These are phyloP conservation scores for Takifugu ocellatus DNA, from an alignment of 2,797 vertebrate genomes.

Conservation along the genomic window DNA sequence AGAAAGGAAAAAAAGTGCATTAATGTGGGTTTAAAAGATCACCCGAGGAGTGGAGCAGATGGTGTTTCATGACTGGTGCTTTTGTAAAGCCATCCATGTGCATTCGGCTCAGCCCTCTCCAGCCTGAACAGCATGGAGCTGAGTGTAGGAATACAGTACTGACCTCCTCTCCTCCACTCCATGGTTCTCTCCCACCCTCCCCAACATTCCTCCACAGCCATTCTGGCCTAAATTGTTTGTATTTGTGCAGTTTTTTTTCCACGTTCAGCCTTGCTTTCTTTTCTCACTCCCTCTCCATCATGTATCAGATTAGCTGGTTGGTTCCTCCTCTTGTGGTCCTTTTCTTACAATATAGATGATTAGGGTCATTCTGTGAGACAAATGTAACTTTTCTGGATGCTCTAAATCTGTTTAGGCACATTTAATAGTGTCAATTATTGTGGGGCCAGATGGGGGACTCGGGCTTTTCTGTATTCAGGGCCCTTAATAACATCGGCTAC, in stretches of 20 bases:
- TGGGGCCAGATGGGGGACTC: constrained; percentile 86
- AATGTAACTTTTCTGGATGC: constrained; percentile 95
- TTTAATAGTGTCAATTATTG: constrained; percentile 99
- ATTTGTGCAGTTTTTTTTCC: constrained; percentile 53
- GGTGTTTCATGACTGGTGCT: constrained; percentile 62
- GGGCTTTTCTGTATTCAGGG: constrained; percentile 92
- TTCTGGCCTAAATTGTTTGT: constrained; percentile 64
- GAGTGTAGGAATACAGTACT: constrained; percentile 49
- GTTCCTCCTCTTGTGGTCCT: constrained; percentile 58
- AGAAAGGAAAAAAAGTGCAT: constrained; percentile 32
- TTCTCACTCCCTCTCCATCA: constrained; percentile 45
- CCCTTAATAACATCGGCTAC: constrained; percentile 97
- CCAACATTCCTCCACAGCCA: constrained; percentile 58
- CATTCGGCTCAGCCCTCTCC: constrained; percentile 43
- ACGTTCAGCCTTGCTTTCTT: constrained; percentile 33
- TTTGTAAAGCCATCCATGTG: constrained; percentile 63
- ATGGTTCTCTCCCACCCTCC: constrained; percentile 40
- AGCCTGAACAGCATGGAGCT: constrained; percentile 43
- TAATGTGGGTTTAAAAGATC: constrained; percentile 61
- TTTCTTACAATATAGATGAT: constrained; percentile 88
- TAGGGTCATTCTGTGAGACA: constrained; percentile 93
- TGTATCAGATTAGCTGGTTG: constrained; percentile 54
- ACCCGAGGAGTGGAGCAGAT: constrained; percentile 60
- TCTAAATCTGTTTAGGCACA: constrained; percentile 98
- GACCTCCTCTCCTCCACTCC: constrained; percentile 38